Base-by-base conservation (phyloP, 1,140 invertebrate genomes). In the Microplitis mediator region DNA sequence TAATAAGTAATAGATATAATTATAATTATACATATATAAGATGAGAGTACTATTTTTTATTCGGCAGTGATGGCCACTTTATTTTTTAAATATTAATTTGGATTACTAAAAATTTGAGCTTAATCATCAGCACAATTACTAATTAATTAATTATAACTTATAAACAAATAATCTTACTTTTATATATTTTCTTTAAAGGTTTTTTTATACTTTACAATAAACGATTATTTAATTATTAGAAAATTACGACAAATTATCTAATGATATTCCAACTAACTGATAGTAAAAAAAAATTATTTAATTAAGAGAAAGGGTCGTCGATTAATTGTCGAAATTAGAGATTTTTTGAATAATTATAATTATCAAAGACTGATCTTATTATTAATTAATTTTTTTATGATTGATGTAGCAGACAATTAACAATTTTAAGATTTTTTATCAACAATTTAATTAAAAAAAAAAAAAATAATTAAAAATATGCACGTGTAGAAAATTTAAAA, bases 171-270 rank as follows among this genome's bases (percentile, higher is more conserved):
- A 9, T 45, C 39, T 45, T 45, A 45, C 39, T 45, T 51, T 51
- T 45, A 3, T 50, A 16, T 23, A 14, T 45, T 45, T 74, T 23
- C n/a, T 74, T 61, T n/a, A n/a, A n/a, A 13, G 34, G 39, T 5
- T 45, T 11, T 6, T 45, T 23, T 23, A 32, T 72, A 72, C 72
- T 61, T 61, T 69, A 74, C 69, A 66, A 67, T 51, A 45, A 70
- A 70, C 69, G 39, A 32, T 56, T 52, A 14, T 68, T 66, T 45
- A 71, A 74, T 67, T 74, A 74, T 54, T 63, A 70, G 69, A 74
- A 62, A 52, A 58, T 60, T 45, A 67, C 69, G 63, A 6, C 11
- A 9, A 45, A 45, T 45, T 11, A 45, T 45, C 11, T 9, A 45
- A 45, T 45, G 6, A 45, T 23, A 23, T 23, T 23, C 23, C 1